Conservation (phyloP, 2,888 invertebrate genomes). For the Trichogramma evanescens region DNA sequence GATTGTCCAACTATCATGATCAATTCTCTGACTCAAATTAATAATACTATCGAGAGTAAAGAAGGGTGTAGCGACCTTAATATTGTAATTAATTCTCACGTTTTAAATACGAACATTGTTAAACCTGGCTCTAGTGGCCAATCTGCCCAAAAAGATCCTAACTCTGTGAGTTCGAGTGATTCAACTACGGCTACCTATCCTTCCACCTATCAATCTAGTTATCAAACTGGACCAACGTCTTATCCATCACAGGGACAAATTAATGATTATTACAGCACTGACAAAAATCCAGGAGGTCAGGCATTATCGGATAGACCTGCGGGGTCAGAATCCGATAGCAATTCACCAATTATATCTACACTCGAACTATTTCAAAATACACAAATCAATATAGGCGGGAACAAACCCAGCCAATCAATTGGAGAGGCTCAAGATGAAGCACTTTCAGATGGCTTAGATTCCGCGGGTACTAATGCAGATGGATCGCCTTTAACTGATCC, state of each 20-base stretch:
- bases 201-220: neutral
- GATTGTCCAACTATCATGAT: conserved; percentile 44
- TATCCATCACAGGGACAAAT: neutral
- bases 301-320: conserved; percentile 1
- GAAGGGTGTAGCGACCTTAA: conserved; percentile 64
- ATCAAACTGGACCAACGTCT: neutral
- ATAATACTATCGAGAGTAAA: conserved; percentile 51
- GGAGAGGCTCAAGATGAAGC: conserved; percentile 3
- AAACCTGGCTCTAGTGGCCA: conserved; percentile 25
- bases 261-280: neutral
- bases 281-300: conserved; percentile 5
- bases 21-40: conserved; percentile 42
- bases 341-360: conserved; percentile 20
- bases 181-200: neutral
- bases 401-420: neutral
- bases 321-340: neutral
- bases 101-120: conserved; percentile 54
- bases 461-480: neutral
- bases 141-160: neutral
- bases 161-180: conserved; percentile 2
- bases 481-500: neutral
- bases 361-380: conserved; percentile 35
- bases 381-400: conserved; percentile 31
- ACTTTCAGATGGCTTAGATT: neutral
- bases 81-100: conserved; percentile 64